phyloP scores from a whole-genome alignment of 2,113 vertebrate species.

The Pterocles gutturalis region DNA sequence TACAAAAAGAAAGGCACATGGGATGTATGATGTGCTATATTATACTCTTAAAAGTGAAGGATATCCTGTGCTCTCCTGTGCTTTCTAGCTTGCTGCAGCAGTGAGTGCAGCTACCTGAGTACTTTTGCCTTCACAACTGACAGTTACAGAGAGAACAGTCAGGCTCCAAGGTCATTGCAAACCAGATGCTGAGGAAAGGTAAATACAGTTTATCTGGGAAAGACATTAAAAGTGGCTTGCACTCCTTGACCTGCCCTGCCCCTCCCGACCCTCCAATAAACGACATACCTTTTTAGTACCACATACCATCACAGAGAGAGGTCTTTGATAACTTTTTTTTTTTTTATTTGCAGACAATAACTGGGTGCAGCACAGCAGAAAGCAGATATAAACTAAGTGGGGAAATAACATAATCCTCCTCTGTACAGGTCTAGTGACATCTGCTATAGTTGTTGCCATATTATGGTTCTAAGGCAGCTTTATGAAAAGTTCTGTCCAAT shows the following conservation, averaged over 20 bases:
- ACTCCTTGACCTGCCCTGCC: neutral
- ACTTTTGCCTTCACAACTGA: neutral
- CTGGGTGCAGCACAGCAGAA: neutral
- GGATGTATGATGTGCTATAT: neutral
- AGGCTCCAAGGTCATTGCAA: neutral
- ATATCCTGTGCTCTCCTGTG: neutral
- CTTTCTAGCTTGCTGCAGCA: neutral
- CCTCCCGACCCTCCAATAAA: neutral
- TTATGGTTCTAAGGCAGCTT: neutral
- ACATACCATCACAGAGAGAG: neutral
- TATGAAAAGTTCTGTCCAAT: neutral
- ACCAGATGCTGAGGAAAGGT: neutral
- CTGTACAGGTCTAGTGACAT: neutral
- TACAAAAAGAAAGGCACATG: neutral
- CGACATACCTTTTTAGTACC: neutral
- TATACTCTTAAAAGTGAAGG: neutral
- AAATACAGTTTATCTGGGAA: slow-evolving; percentile 14
- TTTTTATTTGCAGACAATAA: neutral
- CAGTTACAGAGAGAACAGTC: neutral
- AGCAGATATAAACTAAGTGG: neutral
- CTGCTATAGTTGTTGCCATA: neutral
- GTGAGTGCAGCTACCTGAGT: neutral
- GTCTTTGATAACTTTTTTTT: neutral
- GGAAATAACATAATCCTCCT: neutral
- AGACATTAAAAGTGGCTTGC: neutral